A percentile compares a stretch with the other conserved stretches of the same genome.
Conservation (phyloP, 2,113 vertebrate genomes). For the Zootoca vivipara region DNA sequence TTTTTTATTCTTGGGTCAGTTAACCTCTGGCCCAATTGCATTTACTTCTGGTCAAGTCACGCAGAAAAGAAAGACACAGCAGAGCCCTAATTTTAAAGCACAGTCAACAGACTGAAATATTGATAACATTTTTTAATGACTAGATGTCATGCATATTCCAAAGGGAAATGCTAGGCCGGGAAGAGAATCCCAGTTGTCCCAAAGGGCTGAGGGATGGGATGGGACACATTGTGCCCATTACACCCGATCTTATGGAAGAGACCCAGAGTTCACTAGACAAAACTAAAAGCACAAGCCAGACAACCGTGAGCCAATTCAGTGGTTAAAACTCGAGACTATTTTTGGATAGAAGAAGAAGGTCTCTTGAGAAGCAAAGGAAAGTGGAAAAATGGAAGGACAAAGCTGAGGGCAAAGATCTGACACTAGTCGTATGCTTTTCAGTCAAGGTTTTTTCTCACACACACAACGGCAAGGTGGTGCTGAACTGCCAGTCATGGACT, state of each 20-base stretch:
- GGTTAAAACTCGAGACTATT: conserved; percentile 22
- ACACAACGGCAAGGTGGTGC: background rate
- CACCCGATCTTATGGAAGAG: conserved; percentile 59
- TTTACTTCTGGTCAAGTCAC: background rate
- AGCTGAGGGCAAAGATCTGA: background rate
- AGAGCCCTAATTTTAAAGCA: background rate
- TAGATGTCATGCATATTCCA: conserved; percentile 43
- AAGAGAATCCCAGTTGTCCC: conserved; percentile 53
- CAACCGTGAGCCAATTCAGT: conserved; percentile 19
- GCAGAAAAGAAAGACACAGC: background rate
- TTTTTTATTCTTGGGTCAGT: background rate
- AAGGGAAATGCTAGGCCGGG: conserved; percentile 40
- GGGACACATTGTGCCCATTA: background rate
- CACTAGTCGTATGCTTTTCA: conserved; percentile 11
- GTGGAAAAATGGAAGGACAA: conserved; percentile 5
- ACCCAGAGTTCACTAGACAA: background rate
- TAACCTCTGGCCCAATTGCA: background rate
- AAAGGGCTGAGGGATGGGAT: background rate
- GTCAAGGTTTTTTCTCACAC: background rate
- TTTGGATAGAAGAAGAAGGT: conserved; percentile 2
- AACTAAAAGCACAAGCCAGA: conserved; percentile 49
- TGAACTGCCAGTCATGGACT: background rate
- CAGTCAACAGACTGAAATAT: background rate
- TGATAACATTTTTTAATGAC: conserved; percentile 42
- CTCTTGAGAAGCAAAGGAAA: conserved; percentile 34